Base-by-base conservation (phyloP, 1,140 invertebrate genomes). In the Cydia splendana region DNA sequence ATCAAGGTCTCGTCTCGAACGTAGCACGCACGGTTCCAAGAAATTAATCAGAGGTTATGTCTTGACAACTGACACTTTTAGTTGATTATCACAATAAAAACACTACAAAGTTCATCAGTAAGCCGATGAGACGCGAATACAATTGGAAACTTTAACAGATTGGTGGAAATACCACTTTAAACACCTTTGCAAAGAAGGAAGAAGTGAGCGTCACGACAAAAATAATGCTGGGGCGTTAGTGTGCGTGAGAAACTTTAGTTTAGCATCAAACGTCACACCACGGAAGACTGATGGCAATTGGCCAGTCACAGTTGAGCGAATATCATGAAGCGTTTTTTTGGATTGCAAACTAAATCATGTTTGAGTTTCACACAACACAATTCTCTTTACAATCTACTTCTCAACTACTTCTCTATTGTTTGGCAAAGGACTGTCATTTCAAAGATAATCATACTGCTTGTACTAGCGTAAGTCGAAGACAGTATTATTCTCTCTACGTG, bases 1-100 rank as follows among this genome's bases (percentile, higher is more conserved):
- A 93, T 93, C 93, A 93, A 93, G 93, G 93, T 93, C 93, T 93
- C 84, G 88, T 91, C 89, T 90, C 90, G 87, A 89, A 88, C 86
- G 84, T 88, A 83, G 85, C 85, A 86, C 88, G 83, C 86, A 86
- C 88, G 86, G 78, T 91, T 89, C 90, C 89, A 90, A 91, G 90
- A 90, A 77, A 92, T 84, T 80, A 82, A 75, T 85, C 83, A 91
- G 87, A 90, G 88, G 88, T 90, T 91, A 87, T 85, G 82, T 86
- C 82, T 77, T 81, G 82, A 88, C 75, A 75, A 79, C 79, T 80
- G 80, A 82, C 85, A 84, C 65, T 80, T 42, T 71, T 53, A 78
- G 78, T 82, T 80, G 65, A 79, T 74, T 80, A 78, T 79, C 24
- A 71, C 67, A 18, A 71, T 71, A 42, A n/a, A 71, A 45, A 34